Base-by-base conservation (phyloP, 35 echinoderm and acorn worm species). In the Apostichopus parvimensis region DNA sequence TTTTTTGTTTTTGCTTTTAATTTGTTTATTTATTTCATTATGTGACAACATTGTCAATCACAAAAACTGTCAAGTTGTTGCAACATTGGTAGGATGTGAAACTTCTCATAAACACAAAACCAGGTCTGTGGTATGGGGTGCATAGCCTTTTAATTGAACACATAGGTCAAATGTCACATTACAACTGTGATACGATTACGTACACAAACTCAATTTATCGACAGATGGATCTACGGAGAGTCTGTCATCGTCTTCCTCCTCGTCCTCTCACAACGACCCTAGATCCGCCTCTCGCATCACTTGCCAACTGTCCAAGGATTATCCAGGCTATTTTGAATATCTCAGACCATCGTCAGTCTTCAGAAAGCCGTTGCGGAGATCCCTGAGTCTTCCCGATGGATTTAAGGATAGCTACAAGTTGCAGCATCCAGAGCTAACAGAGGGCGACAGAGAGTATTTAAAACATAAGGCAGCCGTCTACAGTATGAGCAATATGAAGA, bases 401-500 rank as follows among this genome's bases (percentile, higher is more conserved):
- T 99, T 96, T 77, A 80, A 92, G 54, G 95, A 95, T 77, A 99
- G 97, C 64, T 76, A 91, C 56, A 94, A 93, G 24, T 58, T 99
- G 17, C 93, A 99, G 73, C 97, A 96, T 79, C 93, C 97, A 53
- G 93, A 88, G 61, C 79, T 99, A 7, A 92, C 79, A 17, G 73
- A 93, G 0, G 97, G 97, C 1, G 92, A 99, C 58, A 99, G 82
- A 71, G 81, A 86, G 3, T 99, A 99, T 90, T 87, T 99, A 75
- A 91, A 93, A 91, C 93, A 94, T 45, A 99, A 95, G 13, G 97
- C 97, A 0, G 73, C 95, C 17, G 95, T 99, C 12, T 99, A 98
- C 82, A 96, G 97, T n/a, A 87, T 99, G 91, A 87, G 66, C 4
- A 93, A 99, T 54, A 90, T 99, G 88, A 96, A 99, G 83, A 56